A percentile compares a stretch with the other conserved stretches of the same genome.
phyloP scores from a whole-genome alignment of 2,888 invertebrate genomes.

The Andricus quercusramuli region DNA sequence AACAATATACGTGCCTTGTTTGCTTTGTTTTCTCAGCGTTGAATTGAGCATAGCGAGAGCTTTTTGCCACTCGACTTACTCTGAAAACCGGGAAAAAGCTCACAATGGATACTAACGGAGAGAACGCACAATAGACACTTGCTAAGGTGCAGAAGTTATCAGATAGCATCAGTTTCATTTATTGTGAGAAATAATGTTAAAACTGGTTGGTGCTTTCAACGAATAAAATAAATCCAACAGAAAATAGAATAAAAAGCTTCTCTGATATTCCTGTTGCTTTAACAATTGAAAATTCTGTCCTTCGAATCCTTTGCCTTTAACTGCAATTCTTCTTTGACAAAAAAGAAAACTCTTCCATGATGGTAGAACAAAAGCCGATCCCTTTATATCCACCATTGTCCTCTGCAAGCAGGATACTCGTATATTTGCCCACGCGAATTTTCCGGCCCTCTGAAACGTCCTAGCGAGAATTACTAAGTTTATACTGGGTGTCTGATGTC shows the following conservation, averaged over 20 bases:
- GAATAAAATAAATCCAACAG: constrained; percentile 1
- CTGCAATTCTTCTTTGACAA: constrained; percentile 22
- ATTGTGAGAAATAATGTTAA: constrained; percentile 24
- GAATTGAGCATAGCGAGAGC: constrained; percentile 23
- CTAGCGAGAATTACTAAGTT: neutral
- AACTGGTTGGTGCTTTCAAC: neutral
- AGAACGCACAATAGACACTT: constrained; percentile 34
- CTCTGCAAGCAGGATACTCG: constrained; percentile 33
- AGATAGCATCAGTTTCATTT: constrained; percentile 29
- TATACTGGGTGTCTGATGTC: neutral
- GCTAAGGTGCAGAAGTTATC: constrained; percentile 29
- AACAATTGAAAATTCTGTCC: constrained; percentile 34
- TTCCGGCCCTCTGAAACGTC: constrained; percentile 25
- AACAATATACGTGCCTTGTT: neutral
- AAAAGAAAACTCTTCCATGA: constrained; percentile 15
- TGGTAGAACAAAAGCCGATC: constrained; percentile 29
- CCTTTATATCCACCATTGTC: constrained; percentile 37
- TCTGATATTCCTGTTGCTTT: constrained; percentile 13
- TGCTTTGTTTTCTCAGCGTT: constrained; percentile 13
- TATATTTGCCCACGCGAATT: constrained; percentile 32
- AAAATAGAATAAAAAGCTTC: constrained; percentile 9
- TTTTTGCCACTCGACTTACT: constrained; percentile 29
- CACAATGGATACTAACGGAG: constrained; percentile 15
- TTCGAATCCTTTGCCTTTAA: constrained; percentile 22
- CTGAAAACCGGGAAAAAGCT: neutral